Percentiles rank a stretch among this genome's conserved stretches.
phyloP scores from a whole-genome alignment of 1,140 invertebrate genomes.

The Eubasilissa regina region DNA sequence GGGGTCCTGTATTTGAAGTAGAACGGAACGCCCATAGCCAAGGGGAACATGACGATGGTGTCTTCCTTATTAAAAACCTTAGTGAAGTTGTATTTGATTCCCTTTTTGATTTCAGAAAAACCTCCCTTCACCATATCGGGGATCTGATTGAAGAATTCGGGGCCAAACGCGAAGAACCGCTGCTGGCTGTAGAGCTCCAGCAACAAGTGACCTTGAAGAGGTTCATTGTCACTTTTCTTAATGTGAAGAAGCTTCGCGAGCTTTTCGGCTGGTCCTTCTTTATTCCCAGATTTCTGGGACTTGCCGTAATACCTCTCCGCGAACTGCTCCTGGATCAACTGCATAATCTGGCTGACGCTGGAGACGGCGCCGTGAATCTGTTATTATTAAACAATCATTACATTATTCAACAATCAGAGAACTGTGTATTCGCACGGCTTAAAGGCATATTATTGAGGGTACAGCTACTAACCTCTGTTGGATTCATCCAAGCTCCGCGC shows the following conservation, averaged over 20 bases:
- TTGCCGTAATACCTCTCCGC: background rate
- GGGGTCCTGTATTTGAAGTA: constrained; percentile 74
- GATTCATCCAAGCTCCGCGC: constrained; percentile 69
- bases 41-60: constrained; percentile 76
- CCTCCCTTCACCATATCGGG: constrained; percentile 64
- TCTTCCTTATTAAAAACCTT: constrained; percentile 72
- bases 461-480: background rate
- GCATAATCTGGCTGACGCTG: constrained; percentile 69
- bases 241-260: constrained; percentile 75
- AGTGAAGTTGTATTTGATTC: constrained; percentile 71
- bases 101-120: constrained; percentile 64
- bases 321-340: constrained; percentile 64
- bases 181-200: constrained; percentile 66
- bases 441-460: too few relatives aligned
- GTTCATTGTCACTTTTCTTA: constrained; percentile 68
- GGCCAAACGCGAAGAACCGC: constrained; percentile 73
- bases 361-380: constrained; percentile 68
- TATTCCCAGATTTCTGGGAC: constrained; percentile 56
- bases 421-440: background rate
- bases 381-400: too few relatives aligned
- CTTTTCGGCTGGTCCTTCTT: constrained; percentile 66
- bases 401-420: constrained; percentile 1
- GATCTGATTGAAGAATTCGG: constrained; percentile 71
- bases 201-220: constrained; percentile 74
- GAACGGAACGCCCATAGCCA: constrained; percentile 79